phyloP scores from a whole-genome alignment of 1,140 invertebrate genomes.

The Tachypleus tridentatus region DNA sequence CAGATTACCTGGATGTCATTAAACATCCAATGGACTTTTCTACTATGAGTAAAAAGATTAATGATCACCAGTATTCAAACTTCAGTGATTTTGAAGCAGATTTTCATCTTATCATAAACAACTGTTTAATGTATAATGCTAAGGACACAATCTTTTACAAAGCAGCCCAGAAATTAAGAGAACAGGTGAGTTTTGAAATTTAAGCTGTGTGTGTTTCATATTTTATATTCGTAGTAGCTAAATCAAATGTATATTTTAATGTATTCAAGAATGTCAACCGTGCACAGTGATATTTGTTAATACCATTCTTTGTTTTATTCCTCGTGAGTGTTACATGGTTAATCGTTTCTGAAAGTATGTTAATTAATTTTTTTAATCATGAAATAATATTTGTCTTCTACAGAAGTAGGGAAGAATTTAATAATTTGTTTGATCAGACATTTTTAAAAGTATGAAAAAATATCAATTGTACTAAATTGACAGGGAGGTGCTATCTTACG shows the following conservation, averaged over 20 bases:
- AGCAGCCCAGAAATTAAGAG: slow-evolving; percentile 72
- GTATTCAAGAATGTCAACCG: too few relatives aligned
- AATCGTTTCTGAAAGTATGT: too few relatives aligned
- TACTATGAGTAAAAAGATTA: slow-evolving; percentile 74
- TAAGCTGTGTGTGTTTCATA: neutral
- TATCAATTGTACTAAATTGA: neutral
- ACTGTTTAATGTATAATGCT: slow-evolving; percentile 88
- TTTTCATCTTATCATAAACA: slow-evolving; percentile 87
- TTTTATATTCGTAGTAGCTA: neutral
- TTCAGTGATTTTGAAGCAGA: slow-evolving; percentile 72
- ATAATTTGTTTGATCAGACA: too few relatives aligned
- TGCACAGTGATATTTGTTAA: too few relatives aligned
- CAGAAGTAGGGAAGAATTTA: too few relatives aligned
- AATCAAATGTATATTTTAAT: too few relatives aligned
- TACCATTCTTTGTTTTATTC: too few relatives aligned
- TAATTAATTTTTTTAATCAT: too few relatives aligned
- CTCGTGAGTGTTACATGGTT: too few relatives aligned
- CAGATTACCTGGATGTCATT: slow-evolving; percentile 85
- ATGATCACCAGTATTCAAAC: slow-evolving; percentile 57
- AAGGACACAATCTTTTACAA: slow-evolving; percentile 73
- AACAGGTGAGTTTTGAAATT: slow-evolving; percentile 44
- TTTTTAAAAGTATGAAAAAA: too few relatives aligned
- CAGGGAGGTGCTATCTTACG: slow-evolving; percentile 12
- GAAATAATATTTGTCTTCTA: too few relatives aligned
- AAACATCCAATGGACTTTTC: slow-evolving; percentile 91